phyloP scores from a whole-genome alignment of 1,140 invertebrate species.

The Danaus melanippus region DNA sequence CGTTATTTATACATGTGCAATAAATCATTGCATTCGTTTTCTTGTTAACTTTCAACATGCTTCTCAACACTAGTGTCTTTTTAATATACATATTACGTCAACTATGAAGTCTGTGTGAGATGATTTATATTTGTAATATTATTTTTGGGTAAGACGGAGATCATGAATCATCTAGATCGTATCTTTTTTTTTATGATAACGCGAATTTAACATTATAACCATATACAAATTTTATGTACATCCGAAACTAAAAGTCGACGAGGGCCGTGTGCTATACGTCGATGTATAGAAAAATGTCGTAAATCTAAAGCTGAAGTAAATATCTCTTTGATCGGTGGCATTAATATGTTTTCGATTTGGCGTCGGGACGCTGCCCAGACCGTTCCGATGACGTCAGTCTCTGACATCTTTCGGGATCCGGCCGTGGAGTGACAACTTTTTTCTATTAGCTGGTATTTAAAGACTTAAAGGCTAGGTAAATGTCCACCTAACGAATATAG shows the following conservation, averaged over 20 bases:
- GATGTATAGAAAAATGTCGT: slow-evolving; percentile 25
- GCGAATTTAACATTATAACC: no score
- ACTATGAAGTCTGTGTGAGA: not conserved
- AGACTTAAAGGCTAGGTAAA: slow-evolving; percentile 27
- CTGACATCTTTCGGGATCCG: slow-evolving; percentile 42
- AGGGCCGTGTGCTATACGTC: slow-evolving; percentile 27
- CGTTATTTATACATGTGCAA: slow-evolving; percentile 20
- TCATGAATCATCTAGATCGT: no score
- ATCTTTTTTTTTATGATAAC: no score
- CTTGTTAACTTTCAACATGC: slow-evolving; percentile 15
- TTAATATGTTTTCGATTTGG: slow-evolving; percentile 61
- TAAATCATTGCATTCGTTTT: slow-evolving; percentile 23
- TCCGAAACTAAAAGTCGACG: slow-evolving; percentile 11
- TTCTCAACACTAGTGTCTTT: slow-evolving; percentile 10
- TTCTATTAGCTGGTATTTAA: slow-evolving; percentile 43
- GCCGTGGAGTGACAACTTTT: slow-evolving; percentile 38
- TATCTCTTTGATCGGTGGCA: slow-evolving; percentile 55
- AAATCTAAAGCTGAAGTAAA: slow-evolving; percentile 46
- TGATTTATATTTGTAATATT: no score
- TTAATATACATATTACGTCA: slow-evolving; percentile 22
- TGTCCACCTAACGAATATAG: slow-evolving; percentile 32
- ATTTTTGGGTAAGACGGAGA: no score
- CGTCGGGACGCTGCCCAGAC: slow-evolving; percentile 48
- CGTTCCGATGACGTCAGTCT: slow-evolving; percentile 43
- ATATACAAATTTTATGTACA: no score